Base-by-base conservation (phyloP, 1,140 invertebrate genomes). In the Whitmania pigra region DNA sequence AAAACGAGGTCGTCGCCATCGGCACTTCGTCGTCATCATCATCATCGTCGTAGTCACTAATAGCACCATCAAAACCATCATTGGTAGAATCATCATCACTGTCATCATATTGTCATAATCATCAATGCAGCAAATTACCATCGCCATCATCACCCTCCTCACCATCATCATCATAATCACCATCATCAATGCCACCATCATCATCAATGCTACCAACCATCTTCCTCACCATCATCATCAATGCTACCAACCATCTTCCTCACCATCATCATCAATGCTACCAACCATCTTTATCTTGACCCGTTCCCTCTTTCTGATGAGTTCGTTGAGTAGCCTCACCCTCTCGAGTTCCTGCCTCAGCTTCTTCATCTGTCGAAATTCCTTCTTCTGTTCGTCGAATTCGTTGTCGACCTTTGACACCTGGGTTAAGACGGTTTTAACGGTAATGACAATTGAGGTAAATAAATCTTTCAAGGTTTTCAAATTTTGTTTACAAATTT, bases 291-390 rank as follows among this genome's bases (percentile, higher is more conserved):
- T 91, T 73, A 91, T 87, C 82, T 98, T 98, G 3, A 93, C 82
- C 80, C 94, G 94, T 83, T 98, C 94, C 66, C 94, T 85, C 82
- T 97, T 98, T n/a, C 93, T 86, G 9, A 97, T 92, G 71, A 97
- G 82, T 81, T 97, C 94, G 79, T 94, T 94, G 0, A 97, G 84
- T 25, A 97, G 84, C 76, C 94, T 86, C 5, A 92, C 93, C 73
- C 91, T 86, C 82, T 98, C 94, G 57, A 97, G 83, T 20, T 71
- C 36, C 36, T 57, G 57, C 13, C 71, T 9, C n/a, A 71, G 29
- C 36, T n/a, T 71, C 29, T 60, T 71, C 18, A 49, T 54, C 25
- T 63, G 13, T 17, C 27, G 5, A 25, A 60, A 60, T 22, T 63
- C 25, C 29, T 71, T 27, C 22, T 31, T 22, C 53, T 71, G n/a